phyloP scores from a whole-genome alignment of 2,888 invertebrate species.

The Ceratothoa steindachneri region DNA sequence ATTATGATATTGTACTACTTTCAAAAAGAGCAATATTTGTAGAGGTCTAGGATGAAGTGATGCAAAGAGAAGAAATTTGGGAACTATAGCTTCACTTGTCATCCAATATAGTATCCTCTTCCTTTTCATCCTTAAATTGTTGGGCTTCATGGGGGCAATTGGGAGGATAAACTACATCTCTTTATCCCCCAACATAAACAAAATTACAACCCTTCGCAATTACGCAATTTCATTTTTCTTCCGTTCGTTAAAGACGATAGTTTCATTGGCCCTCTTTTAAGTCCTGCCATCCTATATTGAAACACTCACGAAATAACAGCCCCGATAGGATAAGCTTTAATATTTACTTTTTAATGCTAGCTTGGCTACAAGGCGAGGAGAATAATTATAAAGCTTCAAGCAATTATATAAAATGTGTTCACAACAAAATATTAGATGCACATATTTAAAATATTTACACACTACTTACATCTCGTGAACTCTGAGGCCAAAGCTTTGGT shows the following conservation, averaged over 20 bases:
- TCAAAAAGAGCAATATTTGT: too few relatives aligned
- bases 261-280: slow-evolving; percentile 10
- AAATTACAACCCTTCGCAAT: slow-evolving; percentile 9
- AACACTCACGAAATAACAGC: not conserved
- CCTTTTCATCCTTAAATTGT: slow-evolving; percentile 3
- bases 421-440: too few relatives aligned
- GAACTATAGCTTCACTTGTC: not conserved
- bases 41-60: too few relatives aligned
- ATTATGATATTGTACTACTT: too few relatives aligned
- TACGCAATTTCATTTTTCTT: slow-evolving; percentile 15
- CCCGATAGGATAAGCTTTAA: not conserved
- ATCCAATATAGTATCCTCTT: slow-evolving; percentile 7
- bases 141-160: not conserved
- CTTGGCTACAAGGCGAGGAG: not conserved
- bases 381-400: not conserved
- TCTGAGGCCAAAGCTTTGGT: too few relatives aligned
- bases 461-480: too few relatives aligned
- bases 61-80: too few relatives aligned
- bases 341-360: not conserved
- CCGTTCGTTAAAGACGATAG: slow-evolving; percentile 13
- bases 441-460: too few relatives aligned
- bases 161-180: slow-evolving; percentile 11
- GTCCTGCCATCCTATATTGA: not conserved
- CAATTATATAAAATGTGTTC: not conserved
- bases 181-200: slow-evolving; percentile 11